Evolutionary conservation across 2,888 invertebrate genomes (phyloP).

Genomic region (Drosophila buzzatii): DNA sequence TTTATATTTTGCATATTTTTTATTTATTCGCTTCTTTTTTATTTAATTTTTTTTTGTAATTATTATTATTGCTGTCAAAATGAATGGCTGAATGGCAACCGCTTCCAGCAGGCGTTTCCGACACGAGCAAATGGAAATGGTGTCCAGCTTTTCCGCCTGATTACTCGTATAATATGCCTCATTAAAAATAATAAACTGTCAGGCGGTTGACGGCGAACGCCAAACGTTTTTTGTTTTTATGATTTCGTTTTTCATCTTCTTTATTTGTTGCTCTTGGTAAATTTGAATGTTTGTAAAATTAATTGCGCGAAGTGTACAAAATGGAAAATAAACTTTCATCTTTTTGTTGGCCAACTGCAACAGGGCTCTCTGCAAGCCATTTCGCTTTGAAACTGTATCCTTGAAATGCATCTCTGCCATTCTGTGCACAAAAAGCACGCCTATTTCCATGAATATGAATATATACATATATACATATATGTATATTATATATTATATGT

Average conservation of each 20-base stretch:
- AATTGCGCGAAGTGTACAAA: constrained; percentile 69
- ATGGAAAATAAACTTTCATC: constrained; percentile 59
- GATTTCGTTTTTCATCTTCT: constrained; percentile 1
- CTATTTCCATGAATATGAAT: constrained; percentile 49
- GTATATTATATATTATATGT: constrained; percentile 28
- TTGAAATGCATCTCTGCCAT: constrained; percentile 77
- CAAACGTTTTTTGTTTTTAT: constrained; percentile 36
- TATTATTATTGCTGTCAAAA: constrained; percentile 65
- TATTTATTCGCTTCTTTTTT: neutral
- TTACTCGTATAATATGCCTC: constrained; percentile 71
- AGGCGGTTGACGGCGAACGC: constrained; percentile 57
- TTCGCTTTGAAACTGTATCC: constrained; percentile 71
- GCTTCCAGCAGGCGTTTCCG: constrained; percentile 22
- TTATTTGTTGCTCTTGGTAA: constrained; percentile 27
- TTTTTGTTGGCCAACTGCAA: constrained; percentile 34
- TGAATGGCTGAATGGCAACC: constrained; percentile 39
- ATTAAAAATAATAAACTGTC: constrained; percentile 80
- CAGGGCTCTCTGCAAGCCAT: constrained; percentile 33
- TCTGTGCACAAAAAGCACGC: constrained; percentile 64
- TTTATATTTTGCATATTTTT: neutral
- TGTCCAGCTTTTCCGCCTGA: constrained; percentile 39
- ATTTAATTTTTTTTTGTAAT: neutral
- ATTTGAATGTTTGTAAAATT: constrained; percentile 67
- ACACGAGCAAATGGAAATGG: constrained; percentile 3
- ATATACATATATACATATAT: constrained; percentile 23